These are phyloP conservation scores for Nasonia vitripennis DNA, from an alignment of 1,140 invertebrate species.

Conservation along the genomic window DNA sequence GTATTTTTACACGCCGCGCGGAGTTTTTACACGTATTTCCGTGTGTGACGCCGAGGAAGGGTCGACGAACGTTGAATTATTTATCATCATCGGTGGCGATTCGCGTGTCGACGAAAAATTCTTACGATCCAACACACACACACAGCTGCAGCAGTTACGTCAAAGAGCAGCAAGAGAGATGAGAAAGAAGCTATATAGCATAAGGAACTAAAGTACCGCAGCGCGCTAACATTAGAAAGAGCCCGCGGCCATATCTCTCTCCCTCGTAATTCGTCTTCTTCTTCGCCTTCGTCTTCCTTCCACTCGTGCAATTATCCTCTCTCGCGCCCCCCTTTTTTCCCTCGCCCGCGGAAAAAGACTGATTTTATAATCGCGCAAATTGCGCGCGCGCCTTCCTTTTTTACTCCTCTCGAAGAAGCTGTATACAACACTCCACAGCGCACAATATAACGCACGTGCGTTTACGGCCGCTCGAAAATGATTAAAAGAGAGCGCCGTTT, in stretches of 20 bases:
- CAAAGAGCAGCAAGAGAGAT: not conserved
- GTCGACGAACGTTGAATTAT: too few species aligned
- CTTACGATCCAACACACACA: too few species aligned
- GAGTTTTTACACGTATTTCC: too few species aligned
- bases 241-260: not conserved
- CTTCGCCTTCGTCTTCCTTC: conserved; percentile 12
- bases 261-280: not conserved
- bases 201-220: conserved; percentile 29
- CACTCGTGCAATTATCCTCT: conserved; percentile 15
- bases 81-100: too few species aligned
- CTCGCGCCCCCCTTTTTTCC: conserved; percentile 7
- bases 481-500: conserved; percentile 41
- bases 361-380: conserved; percentile 45
- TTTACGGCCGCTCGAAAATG: conserved; percentile 17
- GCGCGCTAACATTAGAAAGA: conserved; percentile 29
- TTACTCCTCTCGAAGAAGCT: not conserved
- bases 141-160: not conserved
- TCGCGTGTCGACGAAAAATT: too few species aligned
- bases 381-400: not conserved
- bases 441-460: not conserved
- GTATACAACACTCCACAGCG: not conserved
- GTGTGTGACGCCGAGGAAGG: too few species aligned
- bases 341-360: conserved; percentile 1
- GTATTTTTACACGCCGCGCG: not conserved
- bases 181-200: not conserved